Base-by-base conservation (phyloP, 1,140 invertebrate genomes). In the Lethocerus indicus region DNA sequence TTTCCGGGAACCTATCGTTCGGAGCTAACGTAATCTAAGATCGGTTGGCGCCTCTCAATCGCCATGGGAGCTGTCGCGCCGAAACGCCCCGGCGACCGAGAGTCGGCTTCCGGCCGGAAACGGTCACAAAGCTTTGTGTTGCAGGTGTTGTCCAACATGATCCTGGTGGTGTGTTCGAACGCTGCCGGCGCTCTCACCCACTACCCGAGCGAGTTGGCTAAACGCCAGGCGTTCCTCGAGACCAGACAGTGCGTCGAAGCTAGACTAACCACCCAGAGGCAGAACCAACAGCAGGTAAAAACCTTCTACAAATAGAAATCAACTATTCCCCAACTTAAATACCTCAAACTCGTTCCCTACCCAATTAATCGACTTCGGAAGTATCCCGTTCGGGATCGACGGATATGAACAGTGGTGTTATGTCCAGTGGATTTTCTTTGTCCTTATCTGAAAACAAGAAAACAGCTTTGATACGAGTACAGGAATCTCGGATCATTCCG, bases 281-380 rank as follows among this genome's bases (percentile, higher is more conserved):
- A 95, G 67, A 95, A 95, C 65, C 87, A 95, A 64, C 88, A 95
- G 72, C 88, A 96, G 81, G 92, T 95, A 72, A 67, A 24, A n/a
- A n/a, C n/a, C n/a, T n/a, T n/a, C n/a, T n/a, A n/a, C n/a, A n/a
- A n/a, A n/a, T n/a, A n/a, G n/a, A n/a, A n/a, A n/a, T n/a, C n/a
- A n/a, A n/a, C n/a, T n/a, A n/a, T n/a, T n/a, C n/a, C n/a, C n/a
- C n/a, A n/a, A n/a, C n/a, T n/a, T n/a, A n/a, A n/a, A n/a, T n/a
- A n/a, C n/a, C n/a, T n/a, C n/a, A n/a, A n/a, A n/a, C n/a, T n/a
- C n/a, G n/a, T n/a, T n/a, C n/a, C n/a, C n/a, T n/a, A n/a, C n/a
- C n/a, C n/a, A n/a, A n/a, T n/a, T n/a, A n/a, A n/a, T n/a, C 80
- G 40, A 87, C 69, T 58, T 79, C 73, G 42, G 86, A 78, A 3